phyloP scores from a whole-genome alignment of 1,140 invertebrate genomes.

The Steinernema feltiae region DNA sequence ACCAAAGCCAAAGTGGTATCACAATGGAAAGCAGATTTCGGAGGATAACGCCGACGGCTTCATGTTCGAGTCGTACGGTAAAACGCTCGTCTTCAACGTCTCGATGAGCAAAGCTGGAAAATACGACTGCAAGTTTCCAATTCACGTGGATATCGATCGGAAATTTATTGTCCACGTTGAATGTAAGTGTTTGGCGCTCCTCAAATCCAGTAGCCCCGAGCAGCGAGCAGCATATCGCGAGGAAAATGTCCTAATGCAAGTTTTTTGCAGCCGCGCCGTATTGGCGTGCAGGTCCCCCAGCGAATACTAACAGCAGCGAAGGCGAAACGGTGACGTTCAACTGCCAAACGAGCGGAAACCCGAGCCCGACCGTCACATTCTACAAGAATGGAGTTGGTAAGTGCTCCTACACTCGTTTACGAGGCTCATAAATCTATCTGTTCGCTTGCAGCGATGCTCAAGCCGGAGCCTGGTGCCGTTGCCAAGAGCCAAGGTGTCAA shows the following conservation, averaged over 20 bases:
- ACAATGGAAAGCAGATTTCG: slow-evolving; percentile 51
- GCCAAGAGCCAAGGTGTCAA: too few relatives aligned
- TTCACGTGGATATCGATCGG: slow-evolving; percentile 51
- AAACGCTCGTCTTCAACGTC: slow-evolving; percentile 56
- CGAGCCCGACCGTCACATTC: slow-evolving; percentile 85
- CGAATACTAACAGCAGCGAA: slow-evolving; percentile 81
- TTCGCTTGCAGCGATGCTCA: slow-evolving; percentile 49
- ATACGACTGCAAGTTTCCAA: slow-evolving; percentile 53
- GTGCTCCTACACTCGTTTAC: slow-evolving; percentile 20
- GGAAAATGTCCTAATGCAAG: neutral
- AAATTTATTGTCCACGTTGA: slow-evolving; percentile 54
- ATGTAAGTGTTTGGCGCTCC: too few relatives aligned
- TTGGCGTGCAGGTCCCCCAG: slow-evolving; percentile 77
- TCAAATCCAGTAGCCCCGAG: too few relatives aligned
- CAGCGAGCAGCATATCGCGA: neutral
- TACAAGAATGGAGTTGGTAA: slow-evolving; percentile 80
- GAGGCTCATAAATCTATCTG: neutral
- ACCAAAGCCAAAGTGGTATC: slow-evolving; percentile 51
- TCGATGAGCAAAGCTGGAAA: slow-evolving; percentile 51
- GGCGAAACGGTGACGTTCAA: slow-evolving; percentile 80
- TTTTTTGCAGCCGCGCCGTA: slow-evolving; percentile 73
- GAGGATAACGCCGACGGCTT: slow-evolving; percentile 51
- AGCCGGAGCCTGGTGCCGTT: slow-evolving; percentile 25
- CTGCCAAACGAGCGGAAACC: slow-evolving; percentile 80
- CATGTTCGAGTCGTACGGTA: slow-evolving; percentile 52